Evolutionary conservation across 2,113 vertebrate genomes (phyloP).

Genomic region (Conger conger): DNA sequence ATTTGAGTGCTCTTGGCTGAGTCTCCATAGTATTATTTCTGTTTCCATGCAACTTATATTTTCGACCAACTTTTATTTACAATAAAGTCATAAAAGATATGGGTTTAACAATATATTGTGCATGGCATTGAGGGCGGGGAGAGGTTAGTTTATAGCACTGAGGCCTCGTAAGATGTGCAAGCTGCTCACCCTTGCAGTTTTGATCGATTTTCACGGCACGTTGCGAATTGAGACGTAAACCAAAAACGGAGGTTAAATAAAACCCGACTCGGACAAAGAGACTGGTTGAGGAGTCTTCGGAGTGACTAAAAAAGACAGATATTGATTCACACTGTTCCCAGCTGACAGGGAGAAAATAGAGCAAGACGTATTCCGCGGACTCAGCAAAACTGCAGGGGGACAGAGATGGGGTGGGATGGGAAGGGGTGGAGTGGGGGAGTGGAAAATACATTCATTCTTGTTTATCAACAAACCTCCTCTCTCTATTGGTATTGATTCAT

Average conservation of each 20-base stretch:
- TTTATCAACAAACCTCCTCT: not conserved
- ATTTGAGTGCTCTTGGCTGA: no score
- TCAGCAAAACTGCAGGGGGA: conserved; percentile 23
- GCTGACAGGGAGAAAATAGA: conserved; percentile 50
- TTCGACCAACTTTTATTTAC: not conserved
- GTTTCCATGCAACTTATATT: not conserved
- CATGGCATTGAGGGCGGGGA: not conserved
- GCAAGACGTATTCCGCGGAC: conserved; percentile 42
- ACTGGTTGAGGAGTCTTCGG: conserved; percentile 44
- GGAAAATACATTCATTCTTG: not conserved
- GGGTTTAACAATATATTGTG: not conserved
- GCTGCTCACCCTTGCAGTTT: conserved; percentile 51
- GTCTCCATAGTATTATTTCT: not conserved
- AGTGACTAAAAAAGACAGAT: conserved; percentile 54
- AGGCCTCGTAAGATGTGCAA: conserved; percentile 17
- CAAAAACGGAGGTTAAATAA: conserved; percentile 56
- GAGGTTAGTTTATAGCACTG: not conserved
- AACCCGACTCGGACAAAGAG: conserved; percentile 57
- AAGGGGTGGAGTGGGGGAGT: not conserved
- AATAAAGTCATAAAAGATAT: not conserved
- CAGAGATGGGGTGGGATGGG: not conserved
- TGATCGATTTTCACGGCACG: conserved; percentile 53
- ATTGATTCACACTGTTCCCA: conserved; percentile 53
- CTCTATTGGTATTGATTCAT: not conserved
- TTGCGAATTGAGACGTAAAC: conserved; percentile 60